Base-by-base conservation (phyloP, 2,888 invertebrate genomes). In the Metalampra italica region DNA sequence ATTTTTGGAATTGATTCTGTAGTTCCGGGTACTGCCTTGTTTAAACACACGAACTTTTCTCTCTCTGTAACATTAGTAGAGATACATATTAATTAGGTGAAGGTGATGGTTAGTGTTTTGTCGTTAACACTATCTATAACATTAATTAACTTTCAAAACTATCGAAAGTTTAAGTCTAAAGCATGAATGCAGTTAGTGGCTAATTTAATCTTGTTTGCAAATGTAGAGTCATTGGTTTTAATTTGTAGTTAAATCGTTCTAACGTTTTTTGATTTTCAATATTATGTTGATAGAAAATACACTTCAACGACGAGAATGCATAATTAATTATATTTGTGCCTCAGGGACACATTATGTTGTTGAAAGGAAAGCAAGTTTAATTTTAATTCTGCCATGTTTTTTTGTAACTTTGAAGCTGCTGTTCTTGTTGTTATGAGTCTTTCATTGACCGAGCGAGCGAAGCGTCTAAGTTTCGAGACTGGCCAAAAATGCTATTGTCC, bases 221-320 rank as follows among this genome's bases (percentile, higher is more conserved):
- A 30, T 37, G 36, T 13, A 38, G 9, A 45, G 48, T 48, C 45
- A 45, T 45, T 36, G 36, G n/a, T 14, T 44, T 48, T 49, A 49
- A 49, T 49, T 49, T 45, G n/a, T 29, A 29, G n/a, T 11, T 9
- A 7, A n/a, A n/a, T 36, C 7, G 11, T 32, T 22, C 3, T 9
- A 40, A 8, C 4, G 12, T 42, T 29, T 22, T 15, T 22, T 3
- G 5, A 3, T 22, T 39, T 39, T 1, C 12, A 39, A 22, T 15
- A 7, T 39, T 4, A 42, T 29, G 7, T 42, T 42, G 29, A 11
- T 29, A 29, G 41, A 8, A 42, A 14, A 7, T 29, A 39, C 1
- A 15, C 8, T 7, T 4, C 1, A 15, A n/a, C 29, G 32, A 32
- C 11, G 32, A 42, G 42, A 47, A 47, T 47, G 37, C n/a, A 47